Base-by-base conservation (phyloP, 1,140 invertebrate species). In the Acromyrmex echinatior region DNA sequence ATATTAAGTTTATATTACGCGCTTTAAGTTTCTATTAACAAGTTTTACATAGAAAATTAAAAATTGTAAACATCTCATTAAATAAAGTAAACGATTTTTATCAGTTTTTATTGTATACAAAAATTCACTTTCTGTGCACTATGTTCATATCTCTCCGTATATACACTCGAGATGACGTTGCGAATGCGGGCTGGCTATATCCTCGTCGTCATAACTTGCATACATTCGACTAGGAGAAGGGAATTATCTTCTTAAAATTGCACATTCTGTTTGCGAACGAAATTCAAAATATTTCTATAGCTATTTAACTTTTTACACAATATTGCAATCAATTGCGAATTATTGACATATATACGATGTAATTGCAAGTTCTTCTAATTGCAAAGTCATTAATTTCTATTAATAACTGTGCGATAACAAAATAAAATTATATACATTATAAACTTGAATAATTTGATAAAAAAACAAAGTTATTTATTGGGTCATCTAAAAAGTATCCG, bases 241-340 rank as follows among this genome's bases (percentile, higher is more conserved):
- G 35, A 60, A 49, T 28, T 74, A 49, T 62, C 14, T 25, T 74
- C 1, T 39, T 6, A 0, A 10, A 60, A 62, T 82, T 82, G 70
- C n/a, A 76, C 21, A 18, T 28, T 63, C 70, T 84, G 70, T 51
- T 39, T 9, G 18, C 28, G 45, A 25, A 45, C 28, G 4, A 35
- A 76, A 76, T 84, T 62, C 0, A 39, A 84, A 49, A n/a, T 60
- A 39, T 65, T 58, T 58, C 56, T 58, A 7, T 39, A 58, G n/a
- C n/a, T 58, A n/a, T n/a, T 21, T 9, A 21, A 58, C 2, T 21
- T 58, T 58, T 21, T 3, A 58, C 7, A 39, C 7, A 39, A 39
- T 21, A 21, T 7, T 58, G 0, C 7, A 21, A 58, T 58, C n/a
- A 58, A 58, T 21, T 58, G 9, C 0, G 21, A 21, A 21, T 58